These are phyloP conservation scores for Pristiophorus japonicus DNA, from an alignment of 2,113 vertebrate species.

Conservation along the genomic window DNA sequence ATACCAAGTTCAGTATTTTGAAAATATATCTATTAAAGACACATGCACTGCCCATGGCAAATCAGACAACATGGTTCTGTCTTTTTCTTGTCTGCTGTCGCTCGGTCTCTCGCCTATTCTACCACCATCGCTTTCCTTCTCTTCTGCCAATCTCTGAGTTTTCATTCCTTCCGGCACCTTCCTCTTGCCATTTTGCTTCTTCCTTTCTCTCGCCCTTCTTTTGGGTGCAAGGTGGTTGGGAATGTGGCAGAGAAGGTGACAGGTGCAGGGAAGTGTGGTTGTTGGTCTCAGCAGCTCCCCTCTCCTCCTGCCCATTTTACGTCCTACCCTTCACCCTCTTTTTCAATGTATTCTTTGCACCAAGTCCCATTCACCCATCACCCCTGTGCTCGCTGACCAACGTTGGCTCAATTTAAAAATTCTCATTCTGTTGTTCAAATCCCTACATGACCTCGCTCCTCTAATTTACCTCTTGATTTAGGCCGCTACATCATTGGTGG, in stretches of 20 bases:
- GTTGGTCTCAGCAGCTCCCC: not conserved
- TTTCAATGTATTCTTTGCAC: too few relatives aligned
- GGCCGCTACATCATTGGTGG: too few relatives aligned
- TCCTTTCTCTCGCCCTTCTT: not conserved
- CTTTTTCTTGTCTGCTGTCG: not conserved
- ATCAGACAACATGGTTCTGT: not conserved
- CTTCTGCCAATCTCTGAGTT: not conserved
- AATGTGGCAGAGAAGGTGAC: not conserved
- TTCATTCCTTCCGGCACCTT: not conserved
- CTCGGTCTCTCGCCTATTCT: not conserved
- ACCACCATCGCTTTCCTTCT: not conserved
- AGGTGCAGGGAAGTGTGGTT: not conserved
- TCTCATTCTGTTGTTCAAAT: too few relatives aligned
- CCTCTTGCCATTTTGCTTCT: not conserved
- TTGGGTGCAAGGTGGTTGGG: not conserved
- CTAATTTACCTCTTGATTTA: too few relatives aligned
- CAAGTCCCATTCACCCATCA: too few relatives aligned
- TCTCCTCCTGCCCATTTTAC: not conserved
- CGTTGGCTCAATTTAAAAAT: too few relatives aligned
- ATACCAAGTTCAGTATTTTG: not conserved
- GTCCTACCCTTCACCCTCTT: too few relatives aligned
- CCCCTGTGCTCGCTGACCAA: too few relatives aligned
- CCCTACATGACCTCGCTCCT: too few relatives aligned
- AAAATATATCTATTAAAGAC: not conserved
- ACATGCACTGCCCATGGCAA: not conserved